phyloP scores from a whole-genome alignment of 2,888 invertebrate species.

The Tridacna gigas region DNA sequence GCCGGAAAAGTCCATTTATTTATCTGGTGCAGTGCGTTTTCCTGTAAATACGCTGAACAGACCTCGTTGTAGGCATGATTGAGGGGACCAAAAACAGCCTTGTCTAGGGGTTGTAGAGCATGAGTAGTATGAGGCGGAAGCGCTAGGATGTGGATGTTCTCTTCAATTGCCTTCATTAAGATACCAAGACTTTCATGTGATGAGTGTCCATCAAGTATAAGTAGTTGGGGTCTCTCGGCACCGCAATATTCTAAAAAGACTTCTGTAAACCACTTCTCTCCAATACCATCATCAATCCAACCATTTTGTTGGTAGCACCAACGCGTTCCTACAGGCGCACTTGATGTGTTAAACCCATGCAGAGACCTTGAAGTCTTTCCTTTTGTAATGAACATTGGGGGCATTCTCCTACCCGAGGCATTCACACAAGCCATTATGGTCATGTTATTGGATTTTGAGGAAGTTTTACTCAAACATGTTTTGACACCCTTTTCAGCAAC shows the following conservation, averaged over 20 bases:
- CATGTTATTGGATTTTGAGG: slow-evolving; percentile 26
- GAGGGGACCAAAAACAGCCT: slow-evolving; percentile 28
- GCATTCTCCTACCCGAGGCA: slow-evolving; percentile 36
- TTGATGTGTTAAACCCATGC: background rate
- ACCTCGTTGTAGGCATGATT: background rate
- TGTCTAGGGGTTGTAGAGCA: slow-evolving; percentile 55
- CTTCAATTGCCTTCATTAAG: background rate
- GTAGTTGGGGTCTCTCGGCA: slow-evolving; percentile 21
- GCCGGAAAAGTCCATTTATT: background rate
- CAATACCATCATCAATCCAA: background rate
- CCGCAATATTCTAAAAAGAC: slow-evolving; percentile 16
- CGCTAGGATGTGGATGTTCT: background rate
- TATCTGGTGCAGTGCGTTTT: background rate
- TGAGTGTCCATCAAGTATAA: background rate
- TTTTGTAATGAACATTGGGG: slow-evolving; percentile 64
- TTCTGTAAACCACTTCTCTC: background rate
- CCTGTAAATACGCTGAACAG: background rate
- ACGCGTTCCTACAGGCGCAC: background rate
- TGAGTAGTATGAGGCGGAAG: slow-evolving; percentile 44
- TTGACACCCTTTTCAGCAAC: slow-evolving; percentile 10
- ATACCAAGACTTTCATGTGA: background rate
- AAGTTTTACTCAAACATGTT: slow-evolving; percentile 40
- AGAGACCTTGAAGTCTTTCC: background rate
- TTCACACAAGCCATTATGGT: slow-evolving; percentile 44
- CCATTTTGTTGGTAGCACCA: background rate